Base-by-base conservation (phyloP, 1,140 invertebrate species). In the Protaetia brevitarsis region DNA sequence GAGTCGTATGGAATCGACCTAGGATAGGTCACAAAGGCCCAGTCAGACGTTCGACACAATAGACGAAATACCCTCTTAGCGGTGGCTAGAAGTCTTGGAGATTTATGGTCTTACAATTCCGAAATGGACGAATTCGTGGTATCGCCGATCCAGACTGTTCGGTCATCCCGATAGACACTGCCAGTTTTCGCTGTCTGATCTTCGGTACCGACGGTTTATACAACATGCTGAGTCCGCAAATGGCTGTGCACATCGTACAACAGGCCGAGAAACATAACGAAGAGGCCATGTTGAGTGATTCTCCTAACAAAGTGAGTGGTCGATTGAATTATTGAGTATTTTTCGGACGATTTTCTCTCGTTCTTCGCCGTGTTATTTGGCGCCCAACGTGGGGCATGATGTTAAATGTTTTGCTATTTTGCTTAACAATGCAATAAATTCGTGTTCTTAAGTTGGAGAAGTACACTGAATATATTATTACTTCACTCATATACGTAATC, bases 31-130 rank as follows among this genome's bases (percentile, higher is more conserved):
- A 89, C 68, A 82, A 84, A 74, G 93, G 93, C 11, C 93, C 93
- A 11, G 90, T 95, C 45, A 82, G 89, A 26, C 85, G 91, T 64
- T 91, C 90, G 0, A 94, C 93, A 87, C 86, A 0, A 93, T 96
- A 72, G 96, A 98, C 78, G 92, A 95, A 79, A 97, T 99, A 73
- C 96, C 96, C 98, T 99, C 77, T 80, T 99, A 57, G 96, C 96
- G 37, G 95, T 98, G 27, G 95, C 96, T 7, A 85, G 96, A 70
- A 95, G 95, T 27, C 80, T 99, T 66, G 96, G 96, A 67, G 96
- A 99, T 81, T 82, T 98, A 1, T 99, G 96, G 96, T 97, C 95
- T 75, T 98, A 96, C 76, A 97, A 98, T 81, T 91, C 90, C 0
- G 86, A 87, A 51, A 86, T 88, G 70, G 88, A 95, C 76, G 88